Percentiles rank a stretch among this genome's conserved stretches.
phyloP scores from a whole-genome alignment of 1,140 invertebrate species.

The Ostrea edulis region DNA sequence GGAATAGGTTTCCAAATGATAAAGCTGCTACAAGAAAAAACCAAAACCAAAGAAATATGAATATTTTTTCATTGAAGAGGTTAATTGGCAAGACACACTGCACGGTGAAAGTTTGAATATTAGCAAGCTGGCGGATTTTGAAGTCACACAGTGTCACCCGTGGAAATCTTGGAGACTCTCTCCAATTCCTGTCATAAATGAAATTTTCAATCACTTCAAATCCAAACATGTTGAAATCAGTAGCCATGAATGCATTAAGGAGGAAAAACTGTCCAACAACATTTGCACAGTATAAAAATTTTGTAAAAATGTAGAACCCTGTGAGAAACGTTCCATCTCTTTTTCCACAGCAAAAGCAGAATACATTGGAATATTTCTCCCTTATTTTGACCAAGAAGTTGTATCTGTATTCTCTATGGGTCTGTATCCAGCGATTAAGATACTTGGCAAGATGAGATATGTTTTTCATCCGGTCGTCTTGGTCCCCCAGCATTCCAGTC shows the following conservation, averaged over 20 bases:
- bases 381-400: conserved; percentile 65
- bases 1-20: conserved; percentile 65
- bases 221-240: conserved; percentile 77
- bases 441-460: conserved; percentile 68
- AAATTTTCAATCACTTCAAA: conserved; percentile 79
- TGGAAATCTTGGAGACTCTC: conserved; percentile 78
- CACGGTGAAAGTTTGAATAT: conserved; percentile 74
- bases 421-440: conserved; percentile 69
- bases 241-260: conserved; percentile 73
- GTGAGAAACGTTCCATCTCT: conserved; percentile 80
- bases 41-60: conserved; percentile 82
- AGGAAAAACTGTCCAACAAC: conserved; percentile 75
- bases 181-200: conserved; percentile 77
- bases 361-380: conserved; percentile 65
- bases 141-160: conserved; percentile 82
- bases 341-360: conserved; percentile 77
- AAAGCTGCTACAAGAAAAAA: conserved; percentile 78
- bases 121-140: conserved; percentile 79
- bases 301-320: conserved; percentile 78
- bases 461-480: conserved; percentile 63
- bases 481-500: conserved; percentile 61
- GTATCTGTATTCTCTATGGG: conserved; percentile 63
- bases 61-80: conserved; percentile 82
- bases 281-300: conserved; percentile 72
- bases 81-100: conserved; percentile 82